Evolutionary conservation across 2,113 vertebrate species (phyloP), one percentile per base, ranked within the genome.

Genomic region (Chloropsis hardwickii): DNA sequence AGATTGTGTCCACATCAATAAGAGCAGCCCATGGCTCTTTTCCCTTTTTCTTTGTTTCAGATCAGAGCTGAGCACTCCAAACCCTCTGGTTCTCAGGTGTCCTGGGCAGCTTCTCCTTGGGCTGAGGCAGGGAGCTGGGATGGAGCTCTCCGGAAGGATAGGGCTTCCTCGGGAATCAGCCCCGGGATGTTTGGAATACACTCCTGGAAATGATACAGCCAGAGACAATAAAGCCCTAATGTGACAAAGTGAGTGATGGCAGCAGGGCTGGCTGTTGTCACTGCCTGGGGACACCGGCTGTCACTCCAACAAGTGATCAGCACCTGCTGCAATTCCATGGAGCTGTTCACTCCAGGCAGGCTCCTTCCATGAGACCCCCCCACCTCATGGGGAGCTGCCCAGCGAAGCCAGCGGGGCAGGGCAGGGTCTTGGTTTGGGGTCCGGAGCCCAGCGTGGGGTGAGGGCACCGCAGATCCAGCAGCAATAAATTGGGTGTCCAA

Each of bases 151-250:
- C 4, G 2, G 37, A 3, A 51, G 21, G 48, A 39, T 18, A 44
- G 12, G 12, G 29, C 56, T 51, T 2, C 70, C 40, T 60, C 0
- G 0, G 27, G 27, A 60, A 61, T 23, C n/a, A 24, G 40, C 67
- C 17, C 40, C 0, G 0, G 2, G 48, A 40, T 27, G 8, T 4
- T 31, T 0, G 3, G 76, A 1, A 45, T 23, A 1, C 2, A 1
- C 58, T 61, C 25, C 57, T 25, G 66, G 37, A 69, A 85, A 82
- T 13, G 70, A 44, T 3, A 35, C 0, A 1, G 61, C 0, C 0
- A 31, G 72, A 70, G 88, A 56, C 70, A 76, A 33, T 6, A 24
- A 73, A 80, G 83, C 12, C 58, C 37, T 16, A 4, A 7, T 0
- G 79, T 92, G 85, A 14, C 92, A 44, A 23, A 66, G 82, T 0